Evolutionary conservation across 2,113 vertebrate genomes (phyloP).

Genomic region (Calyptomena viridis): DNA sequence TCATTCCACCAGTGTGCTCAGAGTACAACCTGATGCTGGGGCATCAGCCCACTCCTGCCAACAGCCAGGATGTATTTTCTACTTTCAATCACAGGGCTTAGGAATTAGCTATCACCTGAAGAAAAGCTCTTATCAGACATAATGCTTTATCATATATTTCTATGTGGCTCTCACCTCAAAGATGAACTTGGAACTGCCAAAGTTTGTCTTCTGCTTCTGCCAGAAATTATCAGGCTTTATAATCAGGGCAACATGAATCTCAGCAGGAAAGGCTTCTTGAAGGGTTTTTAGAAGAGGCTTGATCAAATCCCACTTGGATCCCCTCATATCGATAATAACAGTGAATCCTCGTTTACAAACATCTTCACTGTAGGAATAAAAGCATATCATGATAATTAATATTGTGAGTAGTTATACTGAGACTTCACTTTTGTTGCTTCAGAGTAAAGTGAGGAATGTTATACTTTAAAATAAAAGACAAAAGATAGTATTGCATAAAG

Average conservation of each 20-base stretch:
- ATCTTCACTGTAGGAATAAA: slow-evolving; percentile 86
- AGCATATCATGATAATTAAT: slow-evolving; percentile 25
- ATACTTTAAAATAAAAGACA: not conserved
- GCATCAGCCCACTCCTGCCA: not conserved
- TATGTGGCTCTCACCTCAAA: slow-evolving; percentile 84
- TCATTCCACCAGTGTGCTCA: not conserved
- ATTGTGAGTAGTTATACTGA: not conserved
- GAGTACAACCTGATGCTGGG: not conserved
- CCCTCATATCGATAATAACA: slow-evolving; percentile 98
- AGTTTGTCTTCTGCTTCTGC: slow-evolving; percentile 99
- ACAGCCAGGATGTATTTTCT: not conserved
- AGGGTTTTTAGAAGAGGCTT: slow-evolving; percentile 97
- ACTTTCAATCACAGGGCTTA: not conserved
- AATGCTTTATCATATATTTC: not conserved
- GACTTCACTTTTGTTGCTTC: not conserved
- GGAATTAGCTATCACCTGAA: not conserved
- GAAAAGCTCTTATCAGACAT: not conserved
- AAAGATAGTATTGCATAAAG: not conserved
- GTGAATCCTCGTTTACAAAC: slow-evolving; percentile 98
- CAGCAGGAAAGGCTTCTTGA: slow-evolving; percentile 92
- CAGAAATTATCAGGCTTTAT: slow-evolving; percentile 99
- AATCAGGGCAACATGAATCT: slow-evolving; percentile 98
- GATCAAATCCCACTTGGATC: slow-evolving; percentile 98
- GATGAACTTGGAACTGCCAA: slow-evolving; percentile 97
- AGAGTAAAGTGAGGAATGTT: not conserved